phyloP scores from a whole-genome alignment of 2,113 vertebrate species.

The Melanostigma gelatinosum region DNA sequence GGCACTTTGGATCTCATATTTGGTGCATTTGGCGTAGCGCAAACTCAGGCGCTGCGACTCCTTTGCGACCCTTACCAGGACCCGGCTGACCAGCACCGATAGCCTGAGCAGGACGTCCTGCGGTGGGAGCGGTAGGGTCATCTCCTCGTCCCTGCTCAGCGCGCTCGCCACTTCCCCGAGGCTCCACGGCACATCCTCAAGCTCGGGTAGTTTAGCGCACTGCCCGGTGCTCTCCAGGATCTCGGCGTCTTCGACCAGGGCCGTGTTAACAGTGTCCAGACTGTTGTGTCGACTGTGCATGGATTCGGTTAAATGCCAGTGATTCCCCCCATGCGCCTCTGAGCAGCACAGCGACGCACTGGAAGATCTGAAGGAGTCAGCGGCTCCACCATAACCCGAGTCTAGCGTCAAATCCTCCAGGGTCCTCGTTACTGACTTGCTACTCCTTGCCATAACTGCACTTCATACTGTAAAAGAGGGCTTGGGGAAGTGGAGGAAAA shows the following conservation, averaged over 20 bases:
- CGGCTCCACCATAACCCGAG: conserved; percentile 99
- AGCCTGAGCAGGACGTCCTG: conserved; percentile 90
- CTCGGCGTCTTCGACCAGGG: conserved; percentile 97
- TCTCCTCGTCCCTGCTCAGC: conserved; percentile 86
- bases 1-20: conserved; percentile 96
- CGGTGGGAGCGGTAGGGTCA: conserved; percentile 79
- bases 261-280: conserved; percentile 97
- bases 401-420: conserved; percentile 99
- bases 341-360: conserved; percentile 97
- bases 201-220: conserved; percentile 96
- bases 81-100: conserved; percentile 90
- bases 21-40: conserved; percentile 96
- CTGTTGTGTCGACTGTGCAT: conserved; percentile 99
- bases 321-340: conserved; percentile 90
- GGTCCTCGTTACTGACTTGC: conserved; percentile 92
- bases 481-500: conserved; percentile 63
- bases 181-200: conserved; percentile 98
- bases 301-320: conserved; percentile 96
- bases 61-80: conserved; percentile 90
- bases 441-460: conserved; percentile 94
- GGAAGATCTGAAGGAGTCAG: conserved; percentile 97
- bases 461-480: conserved; percentile 91
- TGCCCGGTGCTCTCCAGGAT: conserved; percentile 96
- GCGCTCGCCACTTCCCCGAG: conserved; percentile 92
- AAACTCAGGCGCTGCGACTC: conserved; percentile 95